These are phyloP conservation scores for Atractosteus spatula DNA, from an alignment of 2,113 vertebrate genomes.

Conservation along the genomic window DNA sequence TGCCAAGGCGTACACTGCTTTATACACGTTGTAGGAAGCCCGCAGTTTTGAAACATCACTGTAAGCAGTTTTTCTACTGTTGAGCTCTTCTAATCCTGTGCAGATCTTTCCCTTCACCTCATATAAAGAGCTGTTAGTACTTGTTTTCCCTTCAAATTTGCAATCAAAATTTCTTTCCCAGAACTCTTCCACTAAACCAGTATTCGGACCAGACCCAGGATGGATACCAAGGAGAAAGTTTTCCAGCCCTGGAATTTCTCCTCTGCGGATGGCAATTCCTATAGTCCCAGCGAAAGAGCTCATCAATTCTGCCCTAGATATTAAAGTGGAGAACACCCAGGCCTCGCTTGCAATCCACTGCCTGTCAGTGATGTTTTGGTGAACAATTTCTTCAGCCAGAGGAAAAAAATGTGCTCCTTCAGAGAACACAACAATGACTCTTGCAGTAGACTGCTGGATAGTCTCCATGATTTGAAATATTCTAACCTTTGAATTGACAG, in stretches of 20 bases:
- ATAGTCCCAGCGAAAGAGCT: constrained; percentile 6
- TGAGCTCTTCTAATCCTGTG: background rate
- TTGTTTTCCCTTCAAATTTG: background rate
- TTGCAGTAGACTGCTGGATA: constrained; percentile 44
- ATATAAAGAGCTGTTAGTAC: background rate
- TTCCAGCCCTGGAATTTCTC: constrained; percentile 11
- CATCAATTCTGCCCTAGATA: background rate
- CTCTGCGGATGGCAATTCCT: constrained; percentile 9
- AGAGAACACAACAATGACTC: constrained; percentile 40
- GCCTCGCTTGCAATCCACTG: constrained; percentile 23
- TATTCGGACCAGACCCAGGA: background rate
- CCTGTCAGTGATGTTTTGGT: constrained; percentile 15
- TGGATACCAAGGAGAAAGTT: constrained; percentile 3
- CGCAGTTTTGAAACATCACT: background rate
- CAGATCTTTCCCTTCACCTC: background rate
- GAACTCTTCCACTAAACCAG: background rate
- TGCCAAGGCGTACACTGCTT: constrained; percentile 16
- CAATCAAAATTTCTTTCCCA: constrained; percentile 18
- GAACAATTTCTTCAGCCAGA: constrained; percentile 48
- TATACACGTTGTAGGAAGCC: constrained; percentile 14
- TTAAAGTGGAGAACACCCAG: background rate
- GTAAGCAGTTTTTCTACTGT: background rate
- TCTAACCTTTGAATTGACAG: constrained; percentile 32
- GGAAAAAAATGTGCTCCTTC: constrained; percentile 41
- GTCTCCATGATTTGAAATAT: constrained; percentile 44